Conservation (phyloP, 1,140 invertebrate genomes). For the Cyclina sinensis region DNA sequence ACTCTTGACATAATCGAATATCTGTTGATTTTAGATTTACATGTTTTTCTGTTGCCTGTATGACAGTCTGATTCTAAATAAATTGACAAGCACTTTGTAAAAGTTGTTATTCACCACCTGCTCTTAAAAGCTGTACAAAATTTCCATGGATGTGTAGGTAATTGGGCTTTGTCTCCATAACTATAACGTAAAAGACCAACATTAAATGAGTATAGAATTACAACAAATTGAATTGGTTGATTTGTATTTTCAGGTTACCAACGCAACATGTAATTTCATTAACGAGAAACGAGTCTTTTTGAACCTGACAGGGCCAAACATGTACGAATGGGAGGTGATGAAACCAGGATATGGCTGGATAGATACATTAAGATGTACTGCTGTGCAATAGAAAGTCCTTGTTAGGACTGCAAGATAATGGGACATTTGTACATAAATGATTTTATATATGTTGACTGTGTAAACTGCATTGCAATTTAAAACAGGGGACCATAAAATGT, state of each 20-base stretch:
- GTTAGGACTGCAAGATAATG: background rate
- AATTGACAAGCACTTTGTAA: too few species aligned
- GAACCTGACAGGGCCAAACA: slow-evolving; percentile 19
- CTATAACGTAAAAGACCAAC: too few species aligned
- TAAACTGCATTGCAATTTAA: background rate
- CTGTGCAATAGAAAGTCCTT: background rate
- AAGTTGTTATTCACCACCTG: too few species aligned
- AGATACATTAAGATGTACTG: slow-evolving; percentile 42
- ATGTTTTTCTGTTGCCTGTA: too few species aligned
- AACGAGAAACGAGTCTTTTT: slow-evolving; percentile 44
- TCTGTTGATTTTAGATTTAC: too few species aligned
- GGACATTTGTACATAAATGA: background rate
- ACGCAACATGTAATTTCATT: slow-evolving; percentile 40
- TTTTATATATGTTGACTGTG: background rate
- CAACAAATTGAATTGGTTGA: too few species aligned
- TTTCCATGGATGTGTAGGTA: too few species aligned
- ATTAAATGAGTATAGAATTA: too few species aligned
- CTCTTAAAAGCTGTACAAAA: too few species aligned
- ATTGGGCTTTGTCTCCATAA: too few species aligned
- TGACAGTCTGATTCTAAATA: too few species aligned
- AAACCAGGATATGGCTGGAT: slow-evolving; percentile 57
- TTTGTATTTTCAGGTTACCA: slow-evolving; percentile 48
- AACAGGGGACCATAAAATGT: background rate
- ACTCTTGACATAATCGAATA: too few species aligned
- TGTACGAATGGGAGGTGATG: slow-evolving; percentile 40